Evolutionary conservation across 2,113 vertebrate species (phyloP), one percentile per base, ranked within the genome.

Genomic region (Mesoclemmys tuberculata): DNA sequence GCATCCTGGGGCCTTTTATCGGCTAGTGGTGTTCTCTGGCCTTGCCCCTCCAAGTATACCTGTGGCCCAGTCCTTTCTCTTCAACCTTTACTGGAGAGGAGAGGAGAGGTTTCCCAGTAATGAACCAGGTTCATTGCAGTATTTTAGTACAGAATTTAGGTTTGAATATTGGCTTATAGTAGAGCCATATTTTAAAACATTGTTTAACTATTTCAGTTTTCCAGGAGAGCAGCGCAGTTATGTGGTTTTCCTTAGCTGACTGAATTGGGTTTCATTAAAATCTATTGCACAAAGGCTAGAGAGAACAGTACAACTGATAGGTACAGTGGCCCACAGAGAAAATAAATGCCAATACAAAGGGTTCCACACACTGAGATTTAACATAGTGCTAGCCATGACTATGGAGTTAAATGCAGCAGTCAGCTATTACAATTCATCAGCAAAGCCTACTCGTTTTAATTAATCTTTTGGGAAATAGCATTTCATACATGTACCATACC

Each of bases 391-490:
- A 89, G 80, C 82, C 0, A 0, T 0, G 0, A 55, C 2, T 0
- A 54, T 61, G 11, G 80, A 93, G 85, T 80, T 95, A 95, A 96
- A 92, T 94, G 90, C 90, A 88, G 93, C 95, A 90, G 90, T 93
- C 92, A 90, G 82, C 44, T 68, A 55, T n/a, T 92, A 52, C 61
- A 19, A 89, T 95, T 95, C 82, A 89, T 95, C 82, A 81, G 5
- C 0, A 1, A 87, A 89, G 13, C 46, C 71, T 0, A 8, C 82
- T 94, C 88, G 35, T 38, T 90, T 97, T 97, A 95, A 97, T 97
- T 97, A 97, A 92, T 92, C 96, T 95, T 95, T 88, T 27, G 92
- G 87, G 93, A 97, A 95, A 96, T 92, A 95, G 74, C 78, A 71
- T 95, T 95, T 38, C 92, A 80, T 90, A 94, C 87, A 92, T 80